These are phyloP conservation scores for Monopis laevigella DNA, from an alignment of 2,888 invertebrate genomes.

Conservation along the genomic window DNA sequence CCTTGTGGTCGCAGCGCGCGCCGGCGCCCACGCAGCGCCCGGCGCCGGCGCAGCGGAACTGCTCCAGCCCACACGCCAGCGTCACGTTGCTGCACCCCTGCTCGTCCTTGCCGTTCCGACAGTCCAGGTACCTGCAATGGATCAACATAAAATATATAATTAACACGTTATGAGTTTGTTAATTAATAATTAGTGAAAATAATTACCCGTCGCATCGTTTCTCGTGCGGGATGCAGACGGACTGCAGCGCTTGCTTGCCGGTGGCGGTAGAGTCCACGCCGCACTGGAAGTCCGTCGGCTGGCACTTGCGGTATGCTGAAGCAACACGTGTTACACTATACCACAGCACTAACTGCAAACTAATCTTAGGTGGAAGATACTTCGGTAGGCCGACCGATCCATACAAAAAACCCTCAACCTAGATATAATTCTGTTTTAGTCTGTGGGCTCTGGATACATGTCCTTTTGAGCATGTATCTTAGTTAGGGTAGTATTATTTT, in stretches of 20 bases:
- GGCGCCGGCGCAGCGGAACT: conserved; percentile 85
- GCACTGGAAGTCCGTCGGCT: conserved; percentile 88
- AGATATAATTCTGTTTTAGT: too few relatives aligned
- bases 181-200: background rate
- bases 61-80: conserved; percentile 79
- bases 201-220: conserved; percentile 86
- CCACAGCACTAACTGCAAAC: too few relatives aligned
- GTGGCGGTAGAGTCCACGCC: conserved; percentile 68
- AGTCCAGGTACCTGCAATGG: conserved; percentile 76
- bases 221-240: conserved; percentile 87
- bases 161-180: background rate
- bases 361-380: too few relatives aligned
- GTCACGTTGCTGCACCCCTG: conserved; percentile 72
- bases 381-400: background rate
- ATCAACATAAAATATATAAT: background rate
- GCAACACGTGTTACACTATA: conserved; percentile 24
- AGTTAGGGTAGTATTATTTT: too few relatives aligned
- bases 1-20: conserved; percentile 85
- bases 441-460: too few relatives aligned
- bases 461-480: too few relatives aligned
- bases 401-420: too few relatives aligned
- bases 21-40: conserved; percentile 81
- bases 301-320: conserved; percentile 88
- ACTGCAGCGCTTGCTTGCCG: conserved; percentile 62
- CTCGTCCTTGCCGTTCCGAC: conserved; percentile 85